Evolutionary conservation across 2,797 vertebrate genomes (phyloP).

Genomic region (Presbytis comata): DNA sequence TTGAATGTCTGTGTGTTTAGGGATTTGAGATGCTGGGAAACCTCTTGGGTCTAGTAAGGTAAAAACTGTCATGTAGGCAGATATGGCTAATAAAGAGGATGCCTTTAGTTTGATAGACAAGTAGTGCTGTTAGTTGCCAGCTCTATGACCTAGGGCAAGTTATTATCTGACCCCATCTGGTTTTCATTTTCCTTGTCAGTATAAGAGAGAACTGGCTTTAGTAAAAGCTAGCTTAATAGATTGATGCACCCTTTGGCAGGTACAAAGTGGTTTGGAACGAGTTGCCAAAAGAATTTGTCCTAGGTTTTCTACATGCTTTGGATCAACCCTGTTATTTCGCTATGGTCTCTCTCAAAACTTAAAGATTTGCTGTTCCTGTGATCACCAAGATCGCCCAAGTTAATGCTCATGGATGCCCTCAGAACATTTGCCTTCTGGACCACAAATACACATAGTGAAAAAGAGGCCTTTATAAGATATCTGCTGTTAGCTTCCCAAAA

Average conservation of each 20-base stretch:
- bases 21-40: neutral
- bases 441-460: neutral
- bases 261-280: neutral
- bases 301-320: neutral
- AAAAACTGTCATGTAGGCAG: neutral
- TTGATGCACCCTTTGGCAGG: neutral
- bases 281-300: neutral
- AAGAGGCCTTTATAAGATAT: neutral
- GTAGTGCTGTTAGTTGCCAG: neutral
- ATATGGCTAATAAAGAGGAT: neutral
- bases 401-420: neutral
- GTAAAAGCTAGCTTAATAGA: neutral
- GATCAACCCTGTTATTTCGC: neutral
- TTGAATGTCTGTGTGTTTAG: neutral
- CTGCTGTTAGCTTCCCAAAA: neutral
- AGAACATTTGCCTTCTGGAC: neutral
- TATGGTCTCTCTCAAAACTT: too few species aligned
- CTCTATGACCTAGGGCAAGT: neutral
- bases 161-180: neutral
- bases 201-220: conserved; percentile 21
- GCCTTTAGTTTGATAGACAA: neutral
- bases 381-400: neutral
- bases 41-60: neutral
- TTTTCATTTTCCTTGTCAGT: conserved; percentile 8
- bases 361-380: neutral